Conservation (phyloP, 2,888 invertebrate genomes). For the Thymelicus lineola region DNA sequence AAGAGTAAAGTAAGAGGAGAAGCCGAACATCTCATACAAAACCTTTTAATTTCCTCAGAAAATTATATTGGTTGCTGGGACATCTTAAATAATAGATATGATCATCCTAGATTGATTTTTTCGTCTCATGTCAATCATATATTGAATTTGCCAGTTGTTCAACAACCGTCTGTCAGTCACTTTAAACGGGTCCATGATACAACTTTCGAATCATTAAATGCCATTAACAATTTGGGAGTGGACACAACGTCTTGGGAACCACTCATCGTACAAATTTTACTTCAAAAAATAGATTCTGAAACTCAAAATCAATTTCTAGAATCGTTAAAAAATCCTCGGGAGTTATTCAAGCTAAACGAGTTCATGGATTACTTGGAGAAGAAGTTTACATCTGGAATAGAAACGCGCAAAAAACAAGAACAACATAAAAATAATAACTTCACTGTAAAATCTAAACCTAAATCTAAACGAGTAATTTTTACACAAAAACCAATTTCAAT, state of each 20-base stretch:
- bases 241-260: slow-evolving; percentile 10
- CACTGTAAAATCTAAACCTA: neutral
- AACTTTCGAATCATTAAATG: slow-evolving; percentile 19
- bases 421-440: slow-evolving; percentile 8
- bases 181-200: slow-evolving; percentile 18
- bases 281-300: slow-evolving; percentile 22
- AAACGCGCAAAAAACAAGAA: slow-evolving; percentile 19
- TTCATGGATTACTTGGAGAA: slow-evolving; percentile 21
- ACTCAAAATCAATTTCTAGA: slow-evolving; percentile 14
- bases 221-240: slow-evolving; percentile 26
- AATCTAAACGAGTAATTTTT: neutral
- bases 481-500: neutral
- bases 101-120: slow-evolving; percentile 19
- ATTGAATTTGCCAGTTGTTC: neutral
- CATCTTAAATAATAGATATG: slow-evolving; percentile 24
- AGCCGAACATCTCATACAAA: slow-evolving; percentile 1
- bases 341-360: slow-evolving; percentile 6
- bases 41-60: neutral
- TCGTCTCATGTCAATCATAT: slow-evolving; percentile 8
- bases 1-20: slow-evolving; percentile 20
- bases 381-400: slow-evolving; percentile 17
- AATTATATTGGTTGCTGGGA: slow-evolving; percentile 25
- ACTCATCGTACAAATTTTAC: slow-evolving; percentile 22
- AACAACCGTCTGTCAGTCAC: slow-evolving; percentile 13
- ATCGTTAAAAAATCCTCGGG: too few relatives aligned